A percentile compares a stretch with the other conserved stretches of the same genome.
Evolutionary conservation across 1,140 invertebrate species (phyloP).

Genomic region (Popillia japonica): DNA sequence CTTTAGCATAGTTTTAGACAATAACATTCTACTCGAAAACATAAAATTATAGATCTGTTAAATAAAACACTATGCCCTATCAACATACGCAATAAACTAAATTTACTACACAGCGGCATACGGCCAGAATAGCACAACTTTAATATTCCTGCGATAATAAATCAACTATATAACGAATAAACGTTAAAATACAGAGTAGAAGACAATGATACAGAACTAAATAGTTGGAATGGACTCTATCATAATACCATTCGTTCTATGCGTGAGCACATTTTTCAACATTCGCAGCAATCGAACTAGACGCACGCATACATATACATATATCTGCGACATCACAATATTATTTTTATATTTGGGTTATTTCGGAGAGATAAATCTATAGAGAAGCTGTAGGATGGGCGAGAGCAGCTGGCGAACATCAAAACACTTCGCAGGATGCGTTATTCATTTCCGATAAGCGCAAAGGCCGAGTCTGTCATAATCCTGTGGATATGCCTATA

Average conservation of each 20-base stretch:
- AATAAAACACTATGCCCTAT: too few species aligned
- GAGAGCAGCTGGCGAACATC: slow-evolving; percentile 52
- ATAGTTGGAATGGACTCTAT: too few species aligned
- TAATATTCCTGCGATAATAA: too few species aligned
- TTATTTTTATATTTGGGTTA: slow-evolving; percentile 54
- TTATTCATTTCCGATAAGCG: slow-evolving; percentile 47
- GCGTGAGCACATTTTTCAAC: background rate
- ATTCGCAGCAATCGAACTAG: background rate
- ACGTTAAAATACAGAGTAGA: too few species aligned
- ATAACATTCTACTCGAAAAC: too few species aligned
- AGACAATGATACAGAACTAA: background rate
- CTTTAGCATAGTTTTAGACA: too few species aligned
- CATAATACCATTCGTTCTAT: too few species aligned
- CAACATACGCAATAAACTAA: too few species aligned
- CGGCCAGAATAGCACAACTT: too few species aligned
- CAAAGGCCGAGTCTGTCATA: slow-evolving; percentile 16
- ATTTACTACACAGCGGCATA: too few species aligned
- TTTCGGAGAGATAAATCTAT: slow-evolving; percentile 50
- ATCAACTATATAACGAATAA: too few species aligned
- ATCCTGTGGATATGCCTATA: background rate
- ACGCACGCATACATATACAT: background rate
- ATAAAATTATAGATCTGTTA: too few species aligned
- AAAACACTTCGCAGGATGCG: slow-evolving; percentile 49
- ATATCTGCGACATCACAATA: slow-evolving; percentile 53
- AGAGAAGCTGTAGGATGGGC: background rate